Conservation (phyloP, 1,140 invertebrate genomes). For the Philaenus spumarius region DNA sequence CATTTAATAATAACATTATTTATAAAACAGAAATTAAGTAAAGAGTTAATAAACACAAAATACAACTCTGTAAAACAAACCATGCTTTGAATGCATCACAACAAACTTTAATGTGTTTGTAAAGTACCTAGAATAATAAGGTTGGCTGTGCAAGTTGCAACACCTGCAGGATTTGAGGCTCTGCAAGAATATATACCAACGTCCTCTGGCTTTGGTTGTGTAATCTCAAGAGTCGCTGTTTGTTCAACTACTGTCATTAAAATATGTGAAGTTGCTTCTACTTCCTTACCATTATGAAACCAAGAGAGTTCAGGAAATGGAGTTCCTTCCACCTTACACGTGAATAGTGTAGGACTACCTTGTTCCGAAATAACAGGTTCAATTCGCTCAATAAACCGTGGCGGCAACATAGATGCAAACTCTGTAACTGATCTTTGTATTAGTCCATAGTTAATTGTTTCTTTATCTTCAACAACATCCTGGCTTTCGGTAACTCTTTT, state of each 20-base stretch:
- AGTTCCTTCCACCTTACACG: conserved; percentile 58
- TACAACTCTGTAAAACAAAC: conserved; percentile 7
- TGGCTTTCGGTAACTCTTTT: conserved; percentile 33
- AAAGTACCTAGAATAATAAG: conserved; percentile 58
- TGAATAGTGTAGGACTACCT: conserved; percentile 53
- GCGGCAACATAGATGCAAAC: conserved; percentile 43
- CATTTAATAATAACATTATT: too few relatives aligned
- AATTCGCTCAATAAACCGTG: conserved; percentile 60
- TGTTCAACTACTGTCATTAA: conserved; percentile 51
- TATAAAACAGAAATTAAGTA: too few relatives aligned
- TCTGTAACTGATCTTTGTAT: conserved; percentile 22
- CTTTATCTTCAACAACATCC: conserved; percentile 24
- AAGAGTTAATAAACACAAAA: too few relatives aligned
- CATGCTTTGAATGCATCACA: conserved; percentile 13
- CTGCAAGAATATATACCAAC: conserved; percentile 72
- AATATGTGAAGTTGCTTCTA: conserved; percentile 55
- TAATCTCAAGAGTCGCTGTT: conserved; percentile 58
- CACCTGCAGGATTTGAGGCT: conserved; percentile 67
- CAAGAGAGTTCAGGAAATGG: conserved; percentile 66
- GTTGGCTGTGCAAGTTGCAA: conserved; percentile 69
- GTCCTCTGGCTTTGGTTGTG: conserved; percentile 55
- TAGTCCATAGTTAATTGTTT: conserved; percentile 25
- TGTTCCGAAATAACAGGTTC: conserved; percentile 56
- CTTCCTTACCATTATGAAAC: conserved; percentile 65
- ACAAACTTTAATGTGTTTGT: conserved; percentile 9